Percentiles rank a stretch among this genome's conserved stretches.
Conservation (phyloP, 2,888 invertebrate species). For the Thysanoteuthis rhombus region DNA sequence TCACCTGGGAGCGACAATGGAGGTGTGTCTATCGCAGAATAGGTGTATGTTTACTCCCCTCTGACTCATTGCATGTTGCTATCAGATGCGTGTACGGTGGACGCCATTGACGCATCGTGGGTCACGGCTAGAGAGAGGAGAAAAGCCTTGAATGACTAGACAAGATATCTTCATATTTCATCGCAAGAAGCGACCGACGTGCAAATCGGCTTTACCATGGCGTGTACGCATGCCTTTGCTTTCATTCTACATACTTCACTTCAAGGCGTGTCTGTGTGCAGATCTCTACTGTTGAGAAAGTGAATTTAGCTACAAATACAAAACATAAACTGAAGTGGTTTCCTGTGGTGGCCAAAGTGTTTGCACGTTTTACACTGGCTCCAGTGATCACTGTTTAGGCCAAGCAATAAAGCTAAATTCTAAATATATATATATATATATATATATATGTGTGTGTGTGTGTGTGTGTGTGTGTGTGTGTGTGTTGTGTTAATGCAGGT, state of each 20-base stretch:
- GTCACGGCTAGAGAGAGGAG: neutral
- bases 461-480: too few relatives aligned
- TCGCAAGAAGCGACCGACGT: neutral
- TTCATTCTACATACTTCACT: neutral
- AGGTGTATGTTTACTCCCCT: neutral
- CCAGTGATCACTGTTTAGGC: too few relatives aligned
- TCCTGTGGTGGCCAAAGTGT: too few relatives aligned
- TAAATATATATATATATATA: too few relatives aligned
- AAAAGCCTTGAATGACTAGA: neutral
- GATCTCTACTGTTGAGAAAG: too few relatives aligned
- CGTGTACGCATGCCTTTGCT: neutral
- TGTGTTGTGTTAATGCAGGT: too few relatives aligned
- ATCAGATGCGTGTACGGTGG: neutral
- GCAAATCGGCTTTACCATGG: too few relatives aligned
- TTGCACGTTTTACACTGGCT: too few relatives aligned
- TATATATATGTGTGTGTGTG: too few relatives aligned
- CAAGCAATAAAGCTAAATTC: neutral
- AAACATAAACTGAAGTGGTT: neutral
- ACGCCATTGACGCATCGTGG: neutral
- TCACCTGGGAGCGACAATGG: neutral
- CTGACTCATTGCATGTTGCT: neutral
- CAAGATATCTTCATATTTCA: neutral
- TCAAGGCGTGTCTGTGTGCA: too few relatives aligned
- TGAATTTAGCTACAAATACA: too few relatives aligned
- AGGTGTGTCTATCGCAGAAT: neutral